These are phyloP conservation scores for Catostylus mosaicus DNA, from an alignment of 30 jellyfish, hydroid and myxozoan species.

Conservation along the genomic window DNA sequence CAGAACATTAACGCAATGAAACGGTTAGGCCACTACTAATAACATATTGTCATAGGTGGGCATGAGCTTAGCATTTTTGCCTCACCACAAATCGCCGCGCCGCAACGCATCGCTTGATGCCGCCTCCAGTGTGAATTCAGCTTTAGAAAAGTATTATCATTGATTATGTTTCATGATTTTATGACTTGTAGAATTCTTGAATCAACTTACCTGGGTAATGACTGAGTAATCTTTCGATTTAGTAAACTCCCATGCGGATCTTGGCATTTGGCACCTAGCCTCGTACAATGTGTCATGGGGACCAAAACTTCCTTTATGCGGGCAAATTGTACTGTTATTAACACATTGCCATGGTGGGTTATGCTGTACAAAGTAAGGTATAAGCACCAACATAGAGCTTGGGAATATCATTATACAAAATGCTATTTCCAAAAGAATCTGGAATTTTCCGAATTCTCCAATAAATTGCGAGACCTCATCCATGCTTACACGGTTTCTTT, in stretches of 20 bases:
- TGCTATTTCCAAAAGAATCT: conserved; percentile 68
- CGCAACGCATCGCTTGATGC: no score
- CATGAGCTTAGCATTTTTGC: no score
- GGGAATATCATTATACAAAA: conserved; percentile 82
- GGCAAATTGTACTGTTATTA: conserved; percentile 84
- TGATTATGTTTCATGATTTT: no score
- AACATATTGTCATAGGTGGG: no score
- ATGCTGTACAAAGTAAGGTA: conserved; percentile 82
- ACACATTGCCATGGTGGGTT: conserved; percentile 97
- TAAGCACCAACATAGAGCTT: conserved; percentile 64
- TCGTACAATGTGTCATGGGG: conserved; percentile 16
- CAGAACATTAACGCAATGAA: no score
- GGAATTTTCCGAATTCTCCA: conserved; percentile 94
- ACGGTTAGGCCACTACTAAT: no score
- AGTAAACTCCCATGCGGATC: conserved; percentile 69
- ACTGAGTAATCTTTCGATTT: conserved; percentile 73
- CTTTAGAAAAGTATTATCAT: no score
- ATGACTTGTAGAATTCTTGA: no score
- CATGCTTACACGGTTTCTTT: conserved; percentile 3
- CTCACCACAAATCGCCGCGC: no score
- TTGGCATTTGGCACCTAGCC: conserved; percentile 66
- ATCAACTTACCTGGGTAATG: conserved; percentile 78
- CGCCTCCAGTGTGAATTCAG: no score
- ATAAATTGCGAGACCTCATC: conserved; percentile 79
- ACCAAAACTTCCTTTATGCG: conserved; percentile 44